Conservation (phyloP, 2,888 invertebrate species). For the Idaea biselata region DNA sequence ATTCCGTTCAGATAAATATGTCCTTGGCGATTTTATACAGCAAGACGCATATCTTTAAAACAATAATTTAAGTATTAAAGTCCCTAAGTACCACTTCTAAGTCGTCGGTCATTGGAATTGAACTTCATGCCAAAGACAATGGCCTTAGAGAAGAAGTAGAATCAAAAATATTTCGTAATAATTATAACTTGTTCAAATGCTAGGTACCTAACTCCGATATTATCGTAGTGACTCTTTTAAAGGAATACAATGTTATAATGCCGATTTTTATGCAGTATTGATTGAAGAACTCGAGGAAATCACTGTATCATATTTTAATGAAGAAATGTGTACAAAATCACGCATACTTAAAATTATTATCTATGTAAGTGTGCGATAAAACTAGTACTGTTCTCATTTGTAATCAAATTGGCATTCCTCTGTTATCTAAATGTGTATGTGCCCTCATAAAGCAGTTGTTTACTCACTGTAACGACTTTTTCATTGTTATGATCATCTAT, state of each 20-base stretch:
- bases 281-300: slow-evolving; percentile 6
- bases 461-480: slow-evolving; percentile 50
- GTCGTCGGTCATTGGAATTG: slow-evolving; percentile 30
- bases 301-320: slow-evolving; percentile 37
- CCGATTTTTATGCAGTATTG: not conserved
- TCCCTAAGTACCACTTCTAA: too few relatives aligned
- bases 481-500: slow-evolving; percentile 44
- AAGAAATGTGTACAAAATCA: slow-evolving; percentile 56
- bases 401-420: slow-evolving; percentile 74
- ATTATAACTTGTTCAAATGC: slow-evolving; percentile 24
- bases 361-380: slow-evolving; percentile 67
- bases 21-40: slow-evolving; percentile 72
- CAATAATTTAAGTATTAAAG: too few relatives aligned
- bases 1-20: slow-evolving; percentile 76
- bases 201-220: not conserved
- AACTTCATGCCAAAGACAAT: slow-evolving; percentile 25
- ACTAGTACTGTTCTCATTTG: slow-evolving; percentile 64
- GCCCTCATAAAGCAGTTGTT: slow-evolving; percentile 58
- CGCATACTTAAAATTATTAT: slow-evolving; percentile 67
- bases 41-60: slow-evolving; percentile 54
- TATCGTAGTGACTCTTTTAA: not conserved
- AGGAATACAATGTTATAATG: not conserved
- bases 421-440: slow-evolving; percentile 53
- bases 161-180: slow-evolving; percentile 22
- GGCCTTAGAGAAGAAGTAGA: slow-evolving; percentile 23